A percentile compares a stretch with the other conserved stretches of the same genome.
These are phyloP conservation scores for Fissipunctia ypsillon DNA, from an alignment of 2,888 invertebrate species.

Conservation along the genomic window DNA sequence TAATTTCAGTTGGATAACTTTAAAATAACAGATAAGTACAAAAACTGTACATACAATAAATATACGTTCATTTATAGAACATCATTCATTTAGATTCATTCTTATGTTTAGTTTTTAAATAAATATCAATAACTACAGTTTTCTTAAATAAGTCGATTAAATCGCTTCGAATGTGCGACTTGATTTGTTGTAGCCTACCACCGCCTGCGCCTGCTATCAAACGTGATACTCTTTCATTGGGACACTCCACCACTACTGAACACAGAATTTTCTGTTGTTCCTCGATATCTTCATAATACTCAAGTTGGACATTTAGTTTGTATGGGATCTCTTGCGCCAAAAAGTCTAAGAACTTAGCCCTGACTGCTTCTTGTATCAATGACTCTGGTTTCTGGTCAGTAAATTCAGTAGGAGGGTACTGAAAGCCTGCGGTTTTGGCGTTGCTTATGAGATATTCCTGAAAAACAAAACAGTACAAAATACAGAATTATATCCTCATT, in stretches of 20 bases:
- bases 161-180: conserved; percentile 91
- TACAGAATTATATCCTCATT: not conserved
- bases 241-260: conserved; percentile 92
- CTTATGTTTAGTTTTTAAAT: conserved; percentile 76
- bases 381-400: conserved; percentile 94
- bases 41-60: conserved; percentile 27
- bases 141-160: conserved; percentile 92
- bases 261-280: conserved; percentile 86
- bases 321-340: conserved; percentile 97
- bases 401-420: conserved; percentile 92
- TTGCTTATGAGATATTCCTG: conserved; percentile 93
- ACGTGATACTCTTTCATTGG: conserved; percentile 91
- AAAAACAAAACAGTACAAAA: conserved; percentile 59
- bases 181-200: conserved; percentile 93
- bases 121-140: conserved; percentile 85
- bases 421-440: conserved; percentile 92
- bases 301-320: conserved; percentile 91
- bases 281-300: conserved; percentile 91
- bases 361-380: conserved; percentile 93
- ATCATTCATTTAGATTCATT: conserved; percentile 55
- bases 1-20: conserved; percentile 5
- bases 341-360: conserved; percentile 95
- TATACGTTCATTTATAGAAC: not conserved
- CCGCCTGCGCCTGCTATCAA: conserved; percentile 93
- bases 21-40: not conserved